Conservation (phyloP, 2,797 vertebrate genomes). For the Myotis myotis region DNA sequence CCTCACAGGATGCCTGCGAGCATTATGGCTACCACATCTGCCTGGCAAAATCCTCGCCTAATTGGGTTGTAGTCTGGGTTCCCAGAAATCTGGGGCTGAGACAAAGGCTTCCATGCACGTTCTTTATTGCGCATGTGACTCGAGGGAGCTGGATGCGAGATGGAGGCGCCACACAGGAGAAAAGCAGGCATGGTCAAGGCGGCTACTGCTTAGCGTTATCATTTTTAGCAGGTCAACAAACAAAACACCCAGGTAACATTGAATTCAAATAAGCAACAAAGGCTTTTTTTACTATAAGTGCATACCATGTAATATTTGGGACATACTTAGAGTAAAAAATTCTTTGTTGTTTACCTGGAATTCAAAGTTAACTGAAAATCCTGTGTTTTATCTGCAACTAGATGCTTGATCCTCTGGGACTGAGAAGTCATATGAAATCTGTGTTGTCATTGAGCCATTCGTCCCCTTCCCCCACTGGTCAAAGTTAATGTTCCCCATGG, state of each 20-base stretch:
- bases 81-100: neutral
- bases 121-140: neutral
- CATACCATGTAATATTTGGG: neutral
- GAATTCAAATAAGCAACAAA: neutral
- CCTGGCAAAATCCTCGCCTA: neutral
- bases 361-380: neutral
- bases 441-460: neutral
- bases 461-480: neutral
- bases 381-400: neutral
- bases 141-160: neutral
- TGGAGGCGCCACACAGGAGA: fast-evolving
- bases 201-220: neutral
- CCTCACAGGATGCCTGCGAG: neutral
- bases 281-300: neutral
- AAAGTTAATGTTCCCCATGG: neutral
- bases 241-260: neutral
- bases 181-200: neutral
- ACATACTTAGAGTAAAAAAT: neutral
- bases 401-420: neutral
- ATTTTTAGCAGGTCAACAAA: neutral
- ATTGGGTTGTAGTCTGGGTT: neutral
- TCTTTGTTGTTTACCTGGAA: neutral
- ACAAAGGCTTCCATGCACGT: neutral
- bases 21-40: neutral
- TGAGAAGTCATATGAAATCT: neutral